These are phyloP conservation scores for Vicugna pacos DNA, from an alignment of 2,113 vertebrate genomes.

Conservation along the genomic window DNA sequence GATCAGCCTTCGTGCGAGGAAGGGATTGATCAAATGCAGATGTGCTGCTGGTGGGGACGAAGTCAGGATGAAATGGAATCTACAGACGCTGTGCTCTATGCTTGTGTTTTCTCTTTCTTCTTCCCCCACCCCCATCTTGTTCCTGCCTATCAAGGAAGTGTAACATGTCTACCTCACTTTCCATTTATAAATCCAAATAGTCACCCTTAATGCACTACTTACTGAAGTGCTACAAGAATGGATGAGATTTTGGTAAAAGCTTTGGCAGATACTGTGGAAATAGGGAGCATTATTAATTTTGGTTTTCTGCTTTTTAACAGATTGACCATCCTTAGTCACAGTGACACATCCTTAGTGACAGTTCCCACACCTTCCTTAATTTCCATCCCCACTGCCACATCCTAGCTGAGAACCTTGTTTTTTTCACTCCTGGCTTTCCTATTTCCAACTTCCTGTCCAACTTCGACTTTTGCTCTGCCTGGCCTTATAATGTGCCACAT, in stretches of 20 bases:
- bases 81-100: fast-evolving
- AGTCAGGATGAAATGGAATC: not conserved
- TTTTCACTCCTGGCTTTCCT: not conserved
- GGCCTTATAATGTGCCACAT: not conserved
- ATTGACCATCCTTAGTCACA: not conserved
- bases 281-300: not conserved
- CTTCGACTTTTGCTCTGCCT: not conserved
- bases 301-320: not conserved
- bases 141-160: not conserved
- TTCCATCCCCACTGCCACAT: not conserved
- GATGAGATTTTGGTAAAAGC: conserved; percentile 36
- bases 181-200: not conserved
- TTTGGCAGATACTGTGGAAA: not conserved
- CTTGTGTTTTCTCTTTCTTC: not conserved
- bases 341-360: not conserved
- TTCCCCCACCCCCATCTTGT: not conserved
- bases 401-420: not conserved
- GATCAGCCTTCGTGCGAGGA: not conserved
- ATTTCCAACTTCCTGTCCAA: not conserved
- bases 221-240: not conserved
- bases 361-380: not conserved
- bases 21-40: not conserved
- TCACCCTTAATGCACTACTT: not conserved
- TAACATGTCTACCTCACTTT: not conserved
- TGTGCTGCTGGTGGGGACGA: fast-evolving